These are phyloP conservation scores for Clarias gariepinus DNA, from an alignment of 2,113 vertebrate species.

Conservation along the genomic window DNA sequence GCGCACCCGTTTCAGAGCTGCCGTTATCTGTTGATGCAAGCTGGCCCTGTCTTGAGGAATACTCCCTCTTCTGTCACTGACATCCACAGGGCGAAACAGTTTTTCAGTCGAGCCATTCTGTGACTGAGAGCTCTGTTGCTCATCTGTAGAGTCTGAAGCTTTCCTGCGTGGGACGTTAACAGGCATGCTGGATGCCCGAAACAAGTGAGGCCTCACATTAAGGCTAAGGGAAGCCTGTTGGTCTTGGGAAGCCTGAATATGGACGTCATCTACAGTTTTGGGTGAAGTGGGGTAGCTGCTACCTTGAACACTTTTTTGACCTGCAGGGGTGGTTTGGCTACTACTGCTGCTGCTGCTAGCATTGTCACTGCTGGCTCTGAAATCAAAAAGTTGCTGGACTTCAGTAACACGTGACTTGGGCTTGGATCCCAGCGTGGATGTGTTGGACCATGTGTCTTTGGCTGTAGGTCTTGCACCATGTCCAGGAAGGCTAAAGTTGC, in stretches of 20 bases:
- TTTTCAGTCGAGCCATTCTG: slow-evolving; percentile 62
- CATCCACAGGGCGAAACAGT: slow-evolving; percentile 63
- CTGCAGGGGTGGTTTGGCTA: slow-evolving; percentile 27
- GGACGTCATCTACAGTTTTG: slow-evolving; percentile 66
- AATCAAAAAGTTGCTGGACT: slow-evolving; percentile 73
- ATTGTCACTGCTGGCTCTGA: slow-evolving; percentile 58
- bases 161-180: slow-evolving; percentile 79
- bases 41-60: slow-evolving; percentile 60
- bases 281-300: slow-evolving; percentile 63
- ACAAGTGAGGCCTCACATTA: slow-evolving; percentile 82
- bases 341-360: slow-evolving; percentile 47
- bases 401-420: slow-evolving; percentile 78
- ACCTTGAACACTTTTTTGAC: slow-evolving; percentile 40
- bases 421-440: slow-evolving; percentile 74
- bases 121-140: slow-evolving; percentile 61
- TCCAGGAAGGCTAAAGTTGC: slow-evolving; percentile 93
- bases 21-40: slow-evolving; percentile 73
- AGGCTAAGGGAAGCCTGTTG: slow-evolving; percentile 60
- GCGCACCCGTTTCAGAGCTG: slow-evolving; percentile 68
- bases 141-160: slow-evolving; percentile 63
- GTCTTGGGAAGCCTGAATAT: slow-evolving; percentile 56
- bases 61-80: slow-evolving; percentile 54
- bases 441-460: slow-evolving; percentile 79
- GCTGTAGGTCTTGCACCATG: slow-evolving; percentile 70
- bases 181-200: slow-evolving; percentile 92